Evolutionary conservation across 2,888 invertebrate species (phyloP), one percentile per base, ranked within the genome.

Genomic region (Thymelicus acteon): DNA sequence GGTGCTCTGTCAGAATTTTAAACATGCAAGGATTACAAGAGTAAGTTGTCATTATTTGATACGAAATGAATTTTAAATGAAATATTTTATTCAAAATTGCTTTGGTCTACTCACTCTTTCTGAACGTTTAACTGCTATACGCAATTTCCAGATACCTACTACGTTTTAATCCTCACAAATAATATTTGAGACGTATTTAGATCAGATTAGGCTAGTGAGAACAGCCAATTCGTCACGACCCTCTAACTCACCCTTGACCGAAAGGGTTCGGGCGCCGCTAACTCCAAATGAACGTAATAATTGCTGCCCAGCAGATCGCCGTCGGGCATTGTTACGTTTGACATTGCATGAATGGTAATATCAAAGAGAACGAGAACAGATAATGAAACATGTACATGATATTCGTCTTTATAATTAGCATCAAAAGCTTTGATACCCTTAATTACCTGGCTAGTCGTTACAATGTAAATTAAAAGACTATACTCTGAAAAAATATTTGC

Each of bases 281-380:
- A 91, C 91, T 91, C 86, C 85, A 93, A 93, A 93, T 91, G 93
- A 93, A 93, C 88, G 92, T 82, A 93, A 93, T 93, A 92, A 93
- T 93, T 92, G 90, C 85, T 87, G 86, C 82, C 87, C 85, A 80
- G 77, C 75, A 75, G 72, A 75, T 72, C 78, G 82, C 83, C 81
- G 81, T 75, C 78, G 78, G 82, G 78, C 81, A 79, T 81, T 79
- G 77, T 79, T 74, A 76, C 72, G 71, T 75, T 77, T 77, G 74
- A 77, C 73, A 76, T 70, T 73, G 72, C 73, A 73, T 71, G 60
- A 65, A 71, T 71, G 47, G 37, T 54, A 71, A 71, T 66, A 71
- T 71, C 60, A 71, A 71, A 71, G 71, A 66, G 70, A 37, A 52
- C 52, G 19, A 54, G 24, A 24, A 54, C 15, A 60, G 10, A 12